Evolutionary conservation across 1,140 invertebrate species (phyloP).

Genomic region (Calliphora vicina): DNA sequence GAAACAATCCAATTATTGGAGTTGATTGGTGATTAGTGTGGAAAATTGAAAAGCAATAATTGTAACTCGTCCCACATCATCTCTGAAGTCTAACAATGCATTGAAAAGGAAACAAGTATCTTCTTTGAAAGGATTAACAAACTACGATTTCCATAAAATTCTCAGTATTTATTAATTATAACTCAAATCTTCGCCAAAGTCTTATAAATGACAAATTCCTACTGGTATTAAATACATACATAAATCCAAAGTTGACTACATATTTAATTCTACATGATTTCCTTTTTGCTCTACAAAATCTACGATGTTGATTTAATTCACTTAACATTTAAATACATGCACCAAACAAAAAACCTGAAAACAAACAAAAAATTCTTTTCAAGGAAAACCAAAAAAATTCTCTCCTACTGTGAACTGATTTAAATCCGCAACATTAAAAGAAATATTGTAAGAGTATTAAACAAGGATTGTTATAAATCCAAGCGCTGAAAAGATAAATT

Average conservation of each 20-base stretch:
- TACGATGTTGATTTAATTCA: neutral
- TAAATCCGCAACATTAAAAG: neutral
- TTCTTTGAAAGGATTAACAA: too few relatives aligned
- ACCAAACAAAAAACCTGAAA: neutral
- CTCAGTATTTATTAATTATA: too few relatives aligned
- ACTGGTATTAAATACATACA: neutral
- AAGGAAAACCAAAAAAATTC: neutral
- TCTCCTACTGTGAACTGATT: conserved; percentile 8
- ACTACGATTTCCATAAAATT: too few relatives aligned
- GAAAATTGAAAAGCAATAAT: too few relatives aligned
- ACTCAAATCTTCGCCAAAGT: too few relatives aligned
- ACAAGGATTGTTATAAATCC: conserved; percentile 10
- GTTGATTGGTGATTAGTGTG: too few relatives aligned
- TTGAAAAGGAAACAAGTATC: too few relatives aligned
- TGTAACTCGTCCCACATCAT: too few relatives aligned
- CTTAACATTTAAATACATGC: neutral
- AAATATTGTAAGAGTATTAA: neutral
- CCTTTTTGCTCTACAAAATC: neutral
- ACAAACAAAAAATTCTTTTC: neutral
- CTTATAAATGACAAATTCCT: too few relatives aligned
- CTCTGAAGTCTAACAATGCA: too few relatives aligned
- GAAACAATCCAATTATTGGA: too few relatives aligned
- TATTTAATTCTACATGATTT: neutral
- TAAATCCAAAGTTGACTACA: too few relatives aligned
- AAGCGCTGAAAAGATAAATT: conserved; percentile 16